Conservation (phyloP, 2,797 vertebrate genomes). For the Enteromius treurensis region DNA sequence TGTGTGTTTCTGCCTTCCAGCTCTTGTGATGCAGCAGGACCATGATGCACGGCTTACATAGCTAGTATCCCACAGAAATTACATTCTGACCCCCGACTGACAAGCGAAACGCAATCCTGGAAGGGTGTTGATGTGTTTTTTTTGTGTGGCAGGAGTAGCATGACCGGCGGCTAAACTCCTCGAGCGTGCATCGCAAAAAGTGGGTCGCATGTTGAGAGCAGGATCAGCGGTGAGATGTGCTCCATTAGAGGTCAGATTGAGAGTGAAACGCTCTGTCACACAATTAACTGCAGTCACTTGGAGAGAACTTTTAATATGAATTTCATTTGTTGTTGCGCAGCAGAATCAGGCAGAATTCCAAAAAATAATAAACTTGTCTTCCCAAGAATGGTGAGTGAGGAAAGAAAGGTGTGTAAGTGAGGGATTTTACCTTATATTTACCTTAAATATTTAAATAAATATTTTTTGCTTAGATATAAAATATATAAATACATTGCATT, state of each 20-base stretch:
- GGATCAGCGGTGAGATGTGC: slow-evolving; percentile 20
- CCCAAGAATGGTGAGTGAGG: neutral
- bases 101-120: slow-evolving; percentile 16
- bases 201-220: slow-evolving; percentile 3
- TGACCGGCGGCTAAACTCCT: slow-evolving; percentile 7
- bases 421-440: too few species aligned
- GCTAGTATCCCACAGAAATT: neutral
- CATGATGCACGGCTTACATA: neutral
- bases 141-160: neutral
- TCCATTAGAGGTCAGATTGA: slow-evolving; percentile 7
- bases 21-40: neutral
- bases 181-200: neutral
- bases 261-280: neutral
- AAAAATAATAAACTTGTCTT: neutral
- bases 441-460: too few species aligned
- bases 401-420: neutral
- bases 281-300: neutral
- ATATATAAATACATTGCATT: too few species aligned
- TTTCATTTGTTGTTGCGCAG: neutral
- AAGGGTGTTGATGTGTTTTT: slow-evolving; percentile 11
- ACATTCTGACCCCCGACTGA: slow-evolving; percentile 20
- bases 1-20: neutral
- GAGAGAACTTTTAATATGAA: neutral
- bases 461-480: too few species aligned
- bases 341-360: neutral